Conservation (phyloP, 2,797 vertebrate species). For the Bovichtus variegatus region DNA sequence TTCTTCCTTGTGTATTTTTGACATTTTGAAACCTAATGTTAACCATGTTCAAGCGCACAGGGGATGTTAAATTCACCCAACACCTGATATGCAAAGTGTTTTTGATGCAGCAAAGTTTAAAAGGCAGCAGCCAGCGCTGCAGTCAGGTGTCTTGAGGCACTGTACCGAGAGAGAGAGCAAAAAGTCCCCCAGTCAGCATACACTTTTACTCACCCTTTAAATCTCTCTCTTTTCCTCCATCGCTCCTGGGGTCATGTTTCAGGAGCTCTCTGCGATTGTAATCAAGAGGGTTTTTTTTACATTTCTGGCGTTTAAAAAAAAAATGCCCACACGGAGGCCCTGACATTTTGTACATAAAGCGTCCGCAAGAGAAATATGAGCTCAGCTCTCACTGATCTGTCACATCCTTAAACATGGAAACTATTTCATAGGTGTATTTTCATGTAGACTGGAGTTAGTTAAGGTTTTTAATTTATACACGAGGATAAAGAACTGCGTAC, state of each 20-base stretch:
- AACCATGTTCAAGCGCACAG: not conserved
- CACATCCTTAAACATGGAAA: not conserved
- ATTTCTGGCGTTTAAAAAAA: constrained; percentile 20
- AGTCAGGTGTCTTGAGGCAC: constrained; percentile 67
- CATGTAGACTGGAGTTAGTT: not conserved
- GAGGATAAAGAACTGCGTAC: not conserved
- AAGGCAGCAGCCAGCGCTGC: constrained; percentile 51
- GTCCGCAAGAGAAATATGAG: constrained; percentile 45
- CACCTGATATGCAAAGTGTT: constrained; percentile 40
- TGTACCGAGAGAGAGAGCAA: constrained; percentile 32
- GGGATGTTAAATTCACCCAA: constrained; percentile 45
- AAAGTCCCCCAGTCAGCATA: constrained; percentile 62
- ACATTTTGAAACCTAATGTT: constrained; percentile 9
- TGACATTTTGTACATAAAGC: constrained; percentile 19
- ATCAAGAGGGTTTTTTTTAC: constrained; percentile 59
- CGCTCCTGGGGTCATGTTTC: constrained; percentile 58
- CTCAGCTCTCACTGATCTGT: constrained; percentile 9
- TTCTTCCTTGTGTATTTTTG: constrained; percentile 41
- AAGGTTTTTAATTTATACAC: not conserved
- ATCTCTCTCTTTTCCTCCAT: constrained; percentile 63
- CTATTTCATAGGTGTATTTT: not conserved
- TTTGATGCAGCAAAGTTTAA: constrained; percentile 40
- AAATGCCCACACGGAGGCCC: constrained; percentile 24
- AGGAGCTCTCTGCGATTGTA: constrained; percentile 67
- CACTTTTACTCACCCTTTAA: constrained; percentile 74